Conservation (phyloP, 2,888 invertebrate genomes). For the Perdita meconis region DNA sequence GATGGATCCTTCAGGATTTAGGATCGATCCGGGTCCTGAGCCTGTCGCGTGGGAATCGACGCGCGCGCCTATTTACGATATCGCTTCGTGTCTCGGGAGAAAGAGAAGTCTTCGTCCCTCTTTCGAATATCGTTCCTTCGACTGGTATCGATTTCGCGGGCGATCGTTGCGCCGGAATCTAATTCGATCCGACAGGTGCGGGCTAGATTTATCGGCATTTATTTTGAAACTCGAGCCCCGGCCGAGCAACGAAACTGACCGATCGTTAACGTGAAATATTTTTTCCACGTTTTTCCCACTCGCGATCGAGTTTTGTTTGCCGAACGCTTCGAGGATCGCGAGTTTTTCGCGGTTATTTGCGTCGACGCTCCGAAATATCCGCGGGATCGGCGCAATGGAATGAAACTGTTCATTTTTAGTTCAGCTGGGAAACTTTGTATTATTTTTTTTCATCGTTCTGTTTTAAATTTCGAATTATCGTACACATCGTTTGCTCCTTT, state of each 20-base stretch:
- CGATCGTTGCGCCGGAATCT: conserved; percentile 65
- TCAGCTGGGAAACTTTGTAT: no score
- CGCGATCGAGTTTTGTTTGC: neutral
- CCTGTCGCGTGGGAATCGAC: no score
- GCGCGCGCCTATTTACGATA: conserved; percentile 24
- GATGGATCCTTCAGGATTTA: no score
- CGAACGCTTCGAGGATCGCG: neutral
- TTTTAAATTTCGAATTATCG: neutral
- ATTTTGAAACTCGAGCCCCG: conserved; percentile 75
- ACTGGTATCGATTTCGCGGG: conserved; percentile 74
- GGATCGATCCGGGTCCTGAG: no score
- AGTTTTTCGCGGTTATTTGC: neutral
- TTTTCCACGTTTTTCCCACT: neutral
- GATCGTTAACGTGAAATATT: neutral
- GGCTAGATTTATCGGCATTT: conserved; percentile 76
- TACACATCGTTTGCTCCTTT: no score
- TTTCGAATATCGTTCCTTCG: conserved; percentile 38
- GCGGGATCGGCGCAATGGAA: no score
- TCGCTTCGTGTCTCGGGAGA: no score
- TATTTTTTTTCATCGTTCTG: no score
- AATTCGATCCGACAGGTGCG: conserved; percentile 72
- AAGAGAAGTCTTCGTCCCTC: conserved; percentile 26
- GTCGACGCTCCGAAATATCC: neutral
- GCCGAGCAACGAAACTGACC: conserved; percentile 8
- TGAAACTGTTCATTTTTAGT: no score